Percentiles rank a stretch among this genome's conserved stretches.
Evolutionary conservation across 2,797 vertebrate species (phyloP).

Genomic region (Natrix natrix): DNA sequence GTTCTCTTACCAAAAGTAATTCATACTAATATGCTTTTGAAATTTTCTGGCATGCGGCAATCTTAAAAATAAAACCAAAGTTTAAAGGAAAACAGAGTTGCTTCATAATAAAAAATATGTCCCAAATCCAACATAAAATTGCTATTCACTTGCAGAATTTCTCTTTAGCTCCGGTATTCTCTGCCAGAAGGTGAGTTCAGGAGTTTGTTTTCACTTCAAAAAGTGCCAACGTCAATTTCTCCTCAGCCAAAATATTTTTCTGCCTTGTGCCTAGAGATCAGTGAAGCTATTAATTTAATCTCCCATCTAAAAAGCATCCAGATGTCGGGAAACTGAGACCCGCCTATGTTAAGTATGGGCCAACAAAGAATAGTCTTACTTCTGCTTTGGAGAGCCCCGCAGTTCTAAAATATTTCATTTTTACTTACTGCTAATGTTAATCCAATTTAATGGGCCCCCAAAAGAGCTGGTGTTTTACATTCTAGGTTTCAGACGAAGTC

Average conservation of each 20-base stretch:
- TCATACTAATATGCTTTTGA: not conserved
- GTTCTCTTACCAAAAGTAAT: slow-evolving; percentile 1
- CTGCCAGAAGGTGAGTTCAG: slow-evolving; percentile 2
- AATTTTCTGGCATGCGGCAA: not conserved
- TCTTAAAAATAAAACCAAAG: not conserved
- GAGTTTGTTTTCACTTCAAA: not conserved
- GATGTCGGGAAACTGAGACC: not conserved
- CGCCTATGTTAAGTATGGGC: not conserved
- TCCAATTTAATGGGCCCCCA: not conserved
- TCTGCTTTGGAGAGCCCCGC: not conserved
- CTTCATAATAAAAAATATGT: slow-evolving; percentile 7
- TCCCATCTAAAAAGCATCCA: not conserved
- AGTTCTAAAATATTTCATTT: not conserved
- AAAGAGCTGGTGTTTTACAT: not conserved
- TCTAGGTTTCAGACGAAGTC: not conserved
- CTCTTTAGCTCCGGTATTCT: not conserved
- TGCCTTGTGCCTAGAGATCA: not conserved
- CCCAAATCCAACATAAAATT: not conserved
- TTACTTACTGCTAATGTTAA: not conserved
- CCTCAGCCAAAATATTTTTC: slow-evolving; percentile 2
- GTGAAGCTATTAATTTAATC: not conserved
- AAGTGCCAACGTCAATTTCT: not conserved
- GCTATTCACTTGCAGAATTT: not conserved
- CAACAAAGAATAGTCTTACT: not conserved
- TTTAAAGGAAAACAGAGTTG: not conserved